Percentiles rank a stretch among this genome's conserved stretches.
phyloP scores from a whole-genome alignment of 2,113 vertebrate species.

The Penelope pileata region DNA sequence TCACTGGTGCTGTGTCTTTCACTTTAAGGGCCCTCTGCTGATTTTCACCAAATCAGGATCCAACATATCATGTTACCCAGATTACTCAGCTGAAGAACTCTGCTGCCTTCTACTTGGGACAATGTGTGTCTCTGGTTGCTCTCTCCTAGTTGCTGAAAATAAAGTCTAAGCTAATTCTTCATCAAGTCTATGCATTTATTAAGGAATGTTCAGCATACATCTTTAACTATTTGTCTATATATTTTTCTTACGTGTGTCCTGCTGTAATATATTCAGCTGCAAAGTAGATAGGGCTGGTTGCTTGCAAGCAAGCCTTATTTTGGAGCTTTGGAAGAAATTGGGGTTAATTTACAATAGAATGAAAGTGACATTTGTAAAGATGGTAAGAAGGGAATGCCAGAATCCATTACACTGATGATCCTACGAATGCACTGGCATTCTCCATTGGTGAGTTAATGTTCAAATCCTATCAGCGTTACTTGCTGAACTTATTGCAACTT shows the following conservation, averaged over 20 bases:
- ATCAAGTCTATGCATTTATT: constrained; percentile 18
- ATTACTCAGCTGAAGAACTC: constrained; percentile 34
- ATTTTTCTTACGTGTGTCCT: constrained; percentile 19
- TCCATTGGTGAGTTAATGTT: constrained; percentile 71
- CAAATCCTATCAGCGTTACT: constrained; percentile 77
- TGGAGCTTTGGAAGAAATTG: constrained; percentile 75
- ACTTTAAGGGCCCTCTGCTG: neutral
- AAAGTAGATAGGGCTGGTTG: constrained; percentile 64
- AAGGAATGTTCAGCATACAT: neutral
- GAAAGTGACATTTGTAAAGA: constrained; percentile 82
- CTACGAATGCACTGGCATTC: constrained; percentile 65
- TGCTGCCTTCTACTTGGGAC: neutral
- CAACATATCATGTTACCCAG: neutral
- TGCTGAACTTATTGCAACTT: constrained; percentile 59
- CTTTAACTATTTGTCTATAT: constrained; percentile 29
- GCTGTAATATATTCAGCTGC: constrained; percentile 58
- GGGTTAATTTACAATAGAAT: constrained; percentile 81
- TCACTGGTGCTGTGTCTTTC: neutral
- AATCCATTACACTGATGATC: constrained; percentile 80
- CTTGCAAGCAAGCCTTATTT: constrained; percentile 74
- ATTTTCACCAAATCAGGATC: neutral
- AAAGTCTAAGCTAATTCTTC: neutral
- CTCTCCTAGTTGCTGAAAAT: neutral
- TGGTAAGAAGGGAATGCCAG: constrained; percentile 75
- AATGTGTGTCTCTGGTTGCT: neutral